A percentile compares a stretch with the other conserved stretches of the same genome.
These are phyloP conservation scores for Pyrocoelia pectoralis DNA, from an alignment of 2,888 invertebrate species.

Conservation along the genomic window DNA sequence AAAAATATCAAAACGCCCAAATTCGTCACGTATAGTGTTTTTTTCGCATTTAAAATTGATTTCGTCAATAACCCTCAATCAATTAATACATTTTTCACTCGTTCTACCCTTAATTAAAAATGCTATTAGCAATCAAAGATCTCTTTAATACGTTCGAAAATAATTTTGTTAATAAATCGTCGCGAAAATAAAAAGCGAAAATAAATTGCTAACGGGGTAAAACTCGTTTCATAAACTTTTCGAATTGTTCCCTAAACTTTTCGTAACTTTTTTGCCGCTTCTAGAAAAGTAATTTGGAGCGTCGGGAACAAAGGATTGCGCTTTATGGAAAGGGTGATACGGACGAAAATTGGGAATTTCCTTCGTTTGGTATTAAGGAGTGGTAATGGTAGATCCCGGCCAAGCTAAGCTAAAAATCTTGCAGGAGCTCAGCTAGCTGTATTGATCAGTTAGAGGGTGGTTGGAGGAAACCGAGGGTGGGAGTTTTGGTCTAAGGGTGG, in stretches of 20 bases:
- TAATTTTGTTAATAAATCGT: slow-evolving; percentile 8
- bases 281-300: slow-evolving; percentile 26
- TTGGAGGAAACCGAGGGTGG: slow-evolving; percentile 45
- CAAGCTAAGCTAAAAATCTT: slow-evolving; percentile 62
- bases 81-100: slow-evolving; percentile 2
- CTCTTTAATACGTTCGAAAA: slow-evolving; percentile 2
- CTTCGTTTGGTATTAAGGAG: slow-evolving; percentile 58
- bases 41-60: slow-evolving; percentile 13
- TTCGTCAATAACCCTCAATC: slow-evolving; percentile 11
- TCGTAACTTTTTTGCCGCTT: slow-evolving; percentile 29
- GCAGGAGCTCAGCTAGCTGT: slow-evolving; percentile 61
- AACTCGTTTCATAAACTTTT: slow-evolving; percentile 28
- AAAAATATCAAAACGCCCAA: slow-evolving; percentile 32
- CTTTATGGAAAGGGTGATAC: slow-evolving; percentile 44
- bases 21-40: slow-evolving; percentile 17
- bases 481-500: slow-evolving; percentile 56
- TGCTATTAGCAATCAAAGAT: slow-evolving; percentile 4
- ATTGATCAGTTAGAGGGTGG: slow-evolving; percentile 58
- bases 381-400: slow-evolving; percentile 57
- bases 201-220: slow-evolving; percentile 21
- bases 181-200: slow-evolving; percentile 23
- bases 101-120: slow-evolving; percentile 6
- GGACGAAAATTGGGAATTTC: slow-evolving; percentile 51
- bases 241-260: slow-evolving; percentile 28
- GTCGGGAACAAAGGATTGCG: slow-evolving; percentile 46